Conservation (phyloP, 2,113 vertebrate species). For the Anhinga rufa region DNA sequence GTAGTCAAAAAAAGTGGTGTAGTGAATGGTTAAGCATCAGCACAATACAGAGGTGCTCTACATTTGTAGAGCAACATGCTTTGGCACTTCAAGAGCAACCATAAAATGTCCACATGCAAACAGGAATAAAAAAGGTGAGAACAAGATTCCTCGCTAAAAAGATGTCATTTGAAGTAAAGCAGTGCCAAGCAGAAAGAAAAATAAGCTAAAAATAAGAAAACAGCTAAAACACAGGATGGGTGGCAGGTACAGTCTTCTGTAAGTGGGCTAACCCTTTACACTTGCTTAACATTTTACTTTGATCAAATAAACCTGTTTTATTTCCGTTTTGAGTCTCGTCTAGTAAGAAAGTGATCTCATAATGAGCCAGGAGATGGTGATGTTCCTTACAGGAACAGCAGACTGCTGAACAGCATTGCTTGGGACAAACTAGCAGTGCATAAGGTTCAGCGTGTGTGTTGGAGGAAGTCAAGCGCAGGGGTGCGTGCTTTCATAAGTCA, state of each 20-base stretch:
- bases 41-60: not conserved
- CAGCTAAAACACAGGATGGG: not conserved
- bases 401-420: not conserved
- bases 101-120: not conserved
- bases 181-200: not conserved
- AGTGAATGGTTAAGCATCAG: not conserved
- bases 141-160: not conserved
- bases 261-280: not conserved
- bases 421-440: not conserved
- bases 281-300: not conserved
- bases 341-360: not conserved
- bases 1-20: not conserved
- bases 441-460: not conserved
- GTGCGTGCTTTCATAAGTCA: not conserved
- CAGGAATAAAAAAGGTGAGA: not conserved
- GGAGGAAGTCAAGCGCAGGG: not conserved
- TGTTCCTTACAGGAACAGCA: not conserved
- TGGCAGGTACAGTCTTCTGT: not conserved
- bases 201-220: not conserved
- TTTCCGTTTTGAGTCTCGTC: not conserved
- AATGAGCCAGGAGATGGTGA: not conserved
- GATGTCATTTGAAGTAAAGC: not conserved
- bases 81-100: not conserved
- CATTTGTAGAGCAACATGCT: not conserved
- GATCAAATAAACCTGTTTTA: not conserved